phyloP scores from a whole-genome alignment of 2,888 invertebrate genomes.

The Drosophila bunnanda region DNA sequence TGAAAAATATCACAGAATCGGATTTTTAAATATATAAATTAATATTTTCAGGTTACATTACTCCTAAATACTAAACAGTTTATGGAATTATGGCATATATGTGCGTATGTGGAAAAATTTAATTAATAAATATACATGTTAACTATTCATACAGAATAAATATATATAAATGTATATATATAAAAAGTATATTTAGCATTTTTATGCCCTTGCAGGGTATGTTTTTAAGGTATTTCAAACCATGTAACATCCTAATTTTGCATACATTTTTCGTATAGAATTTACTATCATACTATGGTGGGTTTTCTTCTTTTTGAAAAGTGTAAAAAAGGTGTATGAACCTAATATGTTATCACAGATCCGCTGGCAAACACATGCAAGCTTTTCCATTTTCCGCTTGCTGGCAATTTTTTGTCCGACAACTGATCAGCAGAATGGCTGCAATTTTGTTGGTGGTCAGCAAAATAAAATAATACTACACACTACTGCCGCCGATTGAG shows the following conservation, averaged over 20 bases:
- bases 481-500: background rate
- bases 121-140: too few species aligned
- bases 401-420: constrained; percentile 45
- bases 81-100: too few species aligned
- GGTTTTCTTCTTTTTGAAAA: background rate
- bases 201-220: too few species aligned
- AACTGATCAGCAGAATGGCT: constrained; percentile 66
- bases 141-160: too few species aligned
- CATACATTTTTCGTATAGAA: background rate
- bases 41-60: too few species aligned
- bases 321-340: constrained; percentile 59
- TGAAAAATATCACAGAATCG: too few species aligned
- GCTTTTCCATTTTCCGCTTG: constrained; percentile 45
- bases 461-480: constrained; percentile 11
- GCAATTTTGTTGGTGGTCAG: constrained; percentile 38
- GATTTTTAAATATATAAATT: too few species aligned
- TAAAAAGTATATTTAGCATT: too few species aligned
- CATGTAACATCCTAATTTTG: background rate
- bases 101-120: too few species aligned
- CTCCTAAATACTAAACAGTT: too few species aligned
- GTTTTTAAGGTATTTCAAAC: too few species aligned
- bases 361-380: constrained; percentile 38
- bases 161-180: too few species aligned
- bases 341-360: constrained; percentile 41
- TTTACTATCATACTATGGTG: background rate